These are phyloP conservation scores for Schlechtendalia chinensis DNA, from an alignment of 1,140 invertebrate species.

Conservation along the genomic window DNA sequence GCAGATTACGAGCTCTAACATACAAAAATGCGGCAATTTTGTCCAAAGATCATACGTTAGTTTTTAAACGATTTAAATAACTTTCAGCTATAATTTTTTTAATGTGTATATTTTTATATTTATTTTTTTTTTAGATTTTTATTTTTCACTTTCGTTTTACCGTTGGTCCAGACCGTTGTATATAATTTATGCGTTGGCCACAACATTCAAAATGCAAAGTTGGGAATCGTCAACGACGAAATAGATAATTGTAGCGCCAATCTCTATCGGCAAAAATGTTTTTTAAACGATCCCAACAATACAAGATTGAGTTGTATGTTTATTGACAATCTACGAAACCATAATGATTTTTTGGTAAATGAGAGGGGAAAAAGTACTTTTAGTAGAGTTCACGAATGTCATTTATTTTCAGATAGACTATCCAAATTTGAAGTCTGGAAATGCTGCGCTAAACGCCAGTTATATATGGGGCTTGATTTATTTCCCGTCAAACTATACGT, in stretches of 20 bases:
- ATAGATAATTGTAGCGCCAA: conserved; percentile 53
- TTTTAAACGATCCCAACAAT: background rate
- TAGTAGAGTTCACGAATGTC: background rate
- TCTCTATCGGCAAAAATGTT: conserved; percentile 3
- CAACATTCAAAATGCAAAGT: conserved; percentile 76
- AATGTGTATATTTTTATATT: too few relatives aligned
- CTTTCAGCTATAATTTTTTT: background rate
- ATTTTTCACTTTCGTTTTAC: conserved; percentile 85
- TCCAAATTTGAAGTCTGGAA: background rate
- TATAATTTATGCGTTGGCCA: conserved; percentile 92
- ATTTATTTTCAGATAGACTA: conserved; percentile 3
- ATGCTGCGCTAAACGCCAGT: conserved; percentile 7
- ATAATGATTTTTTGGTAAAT: conserved; percentile 4
- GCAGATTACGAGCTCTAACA: conserved; percentile 17
- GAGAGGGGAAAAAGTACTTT: background rate
- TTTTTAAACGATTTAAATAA: background rate
- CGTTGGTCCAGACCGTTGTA: conserved; percentile 85
- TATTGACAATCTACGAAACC: background rate
- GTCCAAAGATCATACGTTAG: conserved; percentile 33
- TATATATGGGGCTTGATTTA: conserved; percentile 9
- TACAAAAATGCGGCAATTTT: conserved; percentile 34
- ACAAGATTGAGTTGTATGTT: conserved; percentile 40
- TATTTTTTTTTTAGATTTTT: conserved; percentile 67
- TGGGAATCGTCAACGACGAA: conserved; percentile 85
- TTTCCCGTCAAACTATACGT: conserved; percentile 21